Evolutionary conservation across 2,113 vertebrate species (phyloP).

Genomic region (Cinclus mexicanus): DNA sequence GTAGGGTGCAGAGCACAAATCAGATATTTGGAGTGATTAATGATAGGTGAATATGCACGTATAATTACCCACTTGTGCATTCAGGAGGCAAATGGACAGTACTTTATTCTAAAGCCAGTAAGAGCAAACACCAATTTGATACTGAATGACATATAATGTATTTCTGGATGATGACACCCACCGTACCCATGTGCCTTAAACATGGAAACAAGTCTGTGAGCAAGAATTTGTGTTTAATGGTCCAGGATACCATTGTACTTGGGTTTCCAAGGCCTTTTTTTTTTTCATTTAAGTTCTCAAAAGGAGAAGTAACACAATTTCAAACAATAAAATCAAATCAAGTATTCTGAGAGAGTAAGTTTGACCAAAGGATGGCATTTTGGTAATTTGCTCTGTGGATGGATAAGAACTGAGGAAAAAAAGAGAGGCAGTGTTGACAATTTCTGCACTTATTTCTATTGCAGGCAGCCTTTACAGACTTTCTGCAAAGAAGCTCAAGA

Average conservation of each 20-base stretch:
- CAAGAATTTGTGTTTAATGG: background rate
- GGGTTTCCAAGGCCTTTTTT: background rate
- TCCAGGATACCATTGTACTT: background rate
- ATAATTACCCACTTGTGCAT: background rate
- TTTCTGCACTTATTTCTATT: background rate
- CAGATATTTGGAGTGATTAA: background rate
- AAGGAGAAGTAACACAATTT: background rate
- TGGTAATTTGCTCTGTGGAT: background rate
- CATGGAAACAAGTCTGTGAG: background rate
- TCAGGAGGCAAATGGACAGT: background rate
- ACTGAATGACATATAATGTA: background rate
- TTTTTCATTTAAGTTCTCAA: background rate
- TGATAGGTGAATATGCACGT: background rate
- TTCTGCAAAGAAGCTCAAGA: constrained; percentile 83
- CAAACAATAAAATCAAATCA: background rate
- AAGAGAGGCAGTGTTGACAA: background rate
- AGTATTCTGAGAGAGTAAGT: background rate
- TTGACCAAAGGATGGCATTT: background rate
- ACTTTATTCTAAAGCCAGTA: background rate
- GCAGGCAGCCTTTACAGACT: constrained; percentile 85
- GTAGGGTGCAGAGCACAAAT: background rate
- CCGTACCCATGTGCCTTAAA: background rate
- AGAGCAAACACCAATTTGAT: background rate
- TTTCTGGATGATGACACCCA: background rate
- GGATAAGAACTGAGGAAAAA: background rate